These are phyloP conservation scores for Sciaenops ocellatus DNA, from an alignment of 2,797 vertebrate species.

Conservation along the genomic window DNA sequence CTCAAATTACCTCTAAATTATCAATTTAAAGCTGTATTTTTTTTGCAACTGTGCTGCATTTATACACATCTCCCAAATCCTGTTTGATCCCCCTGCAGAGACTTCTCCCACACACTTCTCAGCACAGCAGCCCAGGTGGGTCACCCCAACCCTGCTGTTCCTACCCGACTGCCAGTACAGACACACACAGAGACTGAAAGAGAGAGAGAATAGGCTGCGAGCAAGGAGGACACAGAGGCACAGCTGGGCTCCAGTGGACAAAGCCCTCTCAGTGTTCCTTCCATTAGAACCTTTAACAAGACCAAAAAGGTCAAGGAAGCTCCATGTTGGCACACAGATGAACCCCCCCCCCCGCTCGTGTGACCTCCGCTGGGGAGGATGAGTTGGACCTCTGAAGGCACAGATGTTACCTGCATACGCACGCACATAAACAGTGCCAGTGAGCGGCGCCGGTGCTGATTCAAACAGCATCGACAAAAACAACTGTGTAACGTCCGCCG, in stretches of 20 bases:
- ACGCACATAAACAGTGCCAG: constrained; percentile 13
- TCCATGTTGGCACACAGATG: constrained; percentile 75
- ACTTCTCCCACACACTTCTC: constrained; percentile 14
- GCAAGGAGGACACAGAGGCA: constrained; percentile 53
- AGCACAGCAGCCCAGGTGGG: constrained; percentile 51
- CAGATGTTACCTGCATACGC: constrained; percentile 56
- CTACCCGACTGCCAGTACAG: constrained; percentile 22
- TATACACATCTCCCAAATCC: neutral
- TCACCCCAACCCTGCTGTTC: constrained; percentile 25
- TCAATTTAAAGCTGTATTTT: neutral
- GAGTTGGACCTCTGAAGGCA: constrained; percentile 48
- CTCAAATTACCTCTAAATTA: neutral
- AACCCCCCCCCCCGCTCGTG: constrained; percentile 56
- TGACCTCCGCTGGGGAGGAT: constrained; percentile 56
- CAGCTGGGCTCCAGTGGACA: constrained; percentile 74
- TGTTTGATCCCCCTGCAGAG: constrained; percentile 13
- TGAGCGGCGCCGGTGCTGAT: constrained; percentile 2
- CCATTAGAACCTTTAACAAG: constrained; percentile 70
- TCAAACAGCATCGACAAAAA: constrained; percentile 39
- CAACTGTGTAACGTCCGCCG: constrained; percentile 28
- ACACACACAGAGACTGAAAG: constrained; percentile 26
- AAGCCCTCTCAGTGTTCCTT: constrained; percentile 72
- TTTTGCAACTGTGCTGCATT: neutral
- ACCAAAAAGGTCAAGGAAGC: constrained; percentile 72
- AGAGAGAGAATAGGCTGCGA: constrained; percentile 49